Evolutionary conservation across 2,113 vertebrate genomes (phyloP).

Genomic region (Urocolius indicus): DNA sequence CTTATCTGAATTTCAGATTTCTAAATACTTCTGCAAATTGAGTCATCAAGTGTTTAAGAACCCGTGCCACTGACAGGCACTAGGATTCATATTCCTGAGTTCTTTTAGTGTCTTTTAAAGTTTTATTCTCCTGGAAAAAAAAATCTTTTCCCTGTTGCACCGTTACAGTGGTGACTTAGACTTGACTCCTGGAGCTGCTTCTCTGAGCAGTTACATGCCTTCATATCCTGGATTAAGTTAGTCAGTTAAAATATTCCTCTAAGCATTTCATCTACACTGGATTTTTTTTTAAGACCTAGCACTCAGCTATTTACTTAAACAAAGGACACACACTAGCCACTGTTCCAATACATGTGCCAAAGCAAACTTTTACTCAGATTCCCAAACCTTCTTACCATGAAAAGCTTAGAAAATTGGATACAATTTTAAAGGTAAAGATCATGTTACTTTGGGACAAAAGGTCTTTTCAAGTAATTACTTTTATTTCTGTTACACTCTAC

Average conservation of each 20-base stretch:
- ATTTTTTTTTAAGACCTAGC: not conserved
- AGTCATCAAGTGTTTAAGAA: not conserved
- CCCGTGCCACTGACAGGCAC: not conserved
- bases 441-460: not conserved
- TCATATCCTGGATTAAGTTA: not conserved
- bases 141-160: not conserved
- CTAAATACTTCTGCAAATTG: conserved; percentile 30
- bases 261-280: not conserved
- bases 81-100: not conserved
- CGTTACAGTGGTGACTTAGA: not conserved
- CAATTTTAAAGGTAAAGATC: not conserved
- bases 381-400: not conserved
- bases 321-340: not conserved
- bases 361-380: not conserved
- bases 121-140: not conserved
- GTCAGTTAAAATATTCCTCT: not conserved
- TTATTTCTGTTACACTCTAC: not conserved
- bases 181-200: not conserved
- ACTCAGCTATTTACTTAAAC: not conserved
- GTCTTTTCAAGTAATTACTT: not conserved
- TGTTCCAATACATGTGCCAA: not conserved
- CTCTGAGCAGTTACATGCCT: not conserved
- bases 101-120: not conserved
- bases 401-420: not conserved
- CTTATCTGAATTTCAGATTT: conserved; percentile 63